Evolutionary conservation across 2,113 vertebrate species (phyloP).

Genomic region (Colius striatus): DNA sequence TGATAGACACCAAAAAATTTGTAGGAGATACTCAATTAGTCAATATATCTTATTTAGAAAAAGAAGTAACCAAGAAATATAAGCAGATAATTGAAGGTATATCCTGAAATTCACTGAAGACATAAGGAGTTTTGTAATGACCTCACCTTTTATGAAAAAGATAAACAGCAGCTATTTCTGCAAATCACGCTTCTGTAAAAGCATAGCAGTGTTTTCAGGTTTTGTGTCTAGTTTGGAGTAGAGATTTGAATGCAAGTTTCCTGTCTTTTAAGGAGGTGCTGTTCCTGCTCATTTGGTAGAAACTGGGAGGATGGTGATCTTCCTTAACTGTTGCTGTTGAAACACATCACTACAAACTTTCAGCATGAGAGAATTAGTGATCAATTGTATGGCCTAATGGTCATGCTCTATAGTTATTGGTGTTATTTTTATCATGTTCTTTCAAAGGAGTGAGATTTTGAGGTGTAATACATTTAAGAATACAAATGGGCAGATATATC

Average conservation of each 20-base stretch:
- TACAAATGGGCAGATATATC: not conserved
- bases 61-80: not conserved
- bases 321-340: not conserved
- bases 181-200: not conserved
- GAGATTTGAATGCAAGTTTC: not conserved
- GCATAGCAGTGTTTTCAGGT: not conserved
- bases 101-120: not conserved
- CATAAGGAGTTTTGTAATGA: not conserved
- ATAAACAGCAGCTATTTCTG: not conserved
- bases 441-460: not conserved
- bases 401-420: not conserved
- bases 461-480: not conserved
- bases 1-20: not conserved
- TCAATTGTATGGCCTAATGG: not conserved
- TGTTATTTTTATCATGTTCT: not conserved
- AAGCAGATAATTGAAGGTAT: not conserved
- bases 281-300: not conserved
- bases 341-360: not conserved
- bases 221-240: not conserved
- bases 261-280: accelerated
- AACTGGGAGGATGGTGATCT: not conserved
- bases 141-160: not conserved
- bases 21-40: not conserved
- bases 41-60: not conserved
- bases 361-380: not conserved